These are phyloP conservation scores for Metallyticus violacea DNA, from an alignment of 2,888 invertebrate genomes.

Conservation along the genomic window DNA sequence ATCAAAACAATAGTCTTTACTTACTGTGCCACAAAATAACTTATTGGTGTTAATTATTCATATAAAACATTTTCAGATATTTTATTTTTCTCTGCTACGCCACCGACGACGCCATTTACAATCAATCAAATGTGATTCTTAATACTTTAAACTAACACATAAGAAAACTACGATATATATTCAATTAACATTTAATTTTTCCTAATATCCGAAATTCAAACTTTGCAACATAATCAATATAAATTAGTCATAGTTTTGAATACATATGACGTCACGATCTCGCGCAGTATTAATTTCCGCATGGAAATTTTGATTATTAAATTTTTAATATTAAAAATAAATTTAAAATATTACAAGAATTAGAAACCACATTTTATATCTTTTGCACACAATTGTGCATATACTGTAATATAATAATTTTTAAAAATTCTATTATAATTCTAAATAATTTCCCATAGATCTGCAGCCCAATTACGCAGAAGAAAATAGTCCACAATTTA, in stretches of 20 bases:
- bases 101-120: background rate
- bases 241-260: background rate
- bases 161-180: background rate
- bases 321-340: background rate
- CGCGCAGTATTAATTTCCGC: background rate
- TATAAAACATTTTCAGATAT: background rate
- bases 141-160: background rate
- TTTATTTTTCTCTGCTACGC: background rate
- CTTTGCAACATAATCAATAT: background rate
- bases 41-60: background rate
- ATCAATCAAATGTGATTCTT: background rate
- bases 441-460: background rate
- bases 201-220: background rate
- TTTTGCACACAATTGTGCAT: too few species aligned
- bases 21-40: background rate
- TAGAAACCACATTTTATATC: background rate
- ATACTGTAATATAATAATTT: too few species aligned
- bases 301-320: background rate
- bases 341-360: background rate
- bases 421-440: background rate
- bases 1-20: background rate
- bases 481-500: slow-evolving; percentile 25
- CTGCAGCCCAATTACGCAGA: background rate
- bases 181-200: background rate
- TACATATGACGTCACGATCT: background rate